Percentiles rank a stretch among this genome's conserved stretches.
Conservation (phyloP, 2,113 vertebrate species). For the rat (Rattus norvegicus) region DNA sequence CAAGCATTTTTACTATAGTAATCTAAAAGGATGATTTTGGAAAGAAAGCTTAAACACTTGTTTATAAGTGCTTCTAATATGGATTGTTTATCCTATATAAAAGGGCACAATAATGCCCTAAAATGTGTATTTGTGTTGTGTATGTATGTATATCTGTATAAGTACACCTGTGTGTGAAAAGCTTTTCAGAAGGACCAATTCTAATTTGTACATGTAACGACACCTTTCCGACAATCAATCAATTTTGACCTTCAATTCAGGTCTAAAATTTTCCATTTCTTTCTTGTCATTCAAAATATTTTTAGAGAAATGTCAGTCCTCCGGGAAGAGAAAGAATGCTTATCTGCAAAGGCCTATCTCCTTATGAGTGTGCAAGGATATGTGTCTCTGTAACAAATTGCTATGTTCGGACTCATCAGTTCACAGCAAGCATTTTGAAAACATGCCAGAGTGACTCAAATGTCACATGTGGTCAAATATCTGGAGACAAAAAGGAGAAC, state of each 20-base stretch:
- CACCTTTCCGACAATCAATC: constrained; percentile 68
- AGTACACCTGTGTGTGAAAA: not conserved
- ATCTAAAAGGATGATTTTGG: not conserved
- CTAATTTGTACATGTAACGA: constrained; percentile 32
- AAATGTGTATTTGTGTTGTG: not conserved
- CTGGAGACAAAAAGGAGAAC: constrained; percentile 61
- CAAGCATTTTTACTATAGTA: not conserved
- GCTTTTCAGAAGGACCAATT: constrained; percentile 64
- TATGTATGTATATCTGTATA: not conserved
- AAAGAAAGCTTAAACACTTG: not conserved
- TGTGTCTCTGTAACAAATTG: constrained; percentile 82
- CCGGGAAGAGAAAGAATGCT: constrained; percentile 73
- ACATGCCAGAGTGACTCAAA: constrained; percentile 81
- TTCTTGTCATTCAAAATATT: constrained; percentile 72
- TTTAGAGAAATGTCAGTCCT: constrained; percentile 65
- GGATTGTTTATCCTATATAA: not conserved
- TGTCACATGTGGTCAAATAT: constrained; percentile 72
- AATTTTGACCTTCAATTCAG: constrained; percentile 77
- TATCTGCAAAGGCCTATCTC: constrained; percentile 77
- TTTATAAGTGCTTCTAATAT: not conserved
- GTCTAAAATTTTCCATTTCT: constrained; percentile 72
- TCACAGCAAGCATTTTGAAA: constrained; percentile 85
- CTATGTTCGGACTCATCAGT: constrained; percentile 81
- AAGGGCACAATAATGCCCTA: not conserved
- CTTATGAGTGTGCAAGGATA: constrained; percentile 66